Conservation (phyloP, 23 tunicate genomes). For the Botrylloides violaceus region DNA sequence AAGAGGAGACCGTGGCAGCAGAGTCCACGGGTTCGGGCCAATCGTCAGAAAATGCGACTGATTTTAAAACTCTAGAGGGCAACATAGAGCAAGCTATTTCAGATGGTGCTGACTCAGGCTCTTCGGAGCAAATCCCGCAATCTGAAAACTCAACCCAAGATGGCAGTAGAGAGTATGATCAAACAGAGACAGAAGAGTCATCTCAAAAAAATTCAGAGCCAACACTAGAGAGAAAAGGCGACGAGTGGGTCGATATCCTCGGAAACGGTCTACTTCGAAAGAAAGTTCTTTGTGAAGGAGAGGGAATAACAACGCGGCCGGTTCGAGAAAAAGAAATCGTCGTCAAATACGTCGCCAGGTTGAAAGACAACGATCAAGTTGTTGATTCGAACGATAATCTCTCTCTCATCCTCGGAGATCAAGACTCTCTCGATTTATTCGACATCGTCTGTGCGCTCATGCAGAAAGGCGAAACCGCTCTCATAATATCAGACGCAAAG, state of each 20-base stretch:
- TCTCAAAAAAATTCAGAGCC: no score
- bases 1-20: no score
- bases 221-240: not conserved
- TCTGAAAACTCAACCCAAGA: no score
- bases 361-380: slow-evolving; percentile 23
- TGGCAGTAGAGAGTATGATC: no score
- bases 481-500: slow-evolving; percentile 39
- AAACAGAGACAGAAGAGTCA: no score
- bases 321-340: slow-evolving; percentile 54
- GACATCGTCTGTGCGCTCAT: slow-evolving; percentile 52
- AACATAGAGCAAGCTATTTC: no score
- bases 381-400: slow-evolving; percentile 29
- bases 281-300: slow-evolving; percentile 26
- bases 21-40: no score
- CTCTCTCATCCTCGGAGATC: slow-evolving; percentile 40
- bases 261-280: slow-evolving; percentile 65
- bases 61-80: no score
- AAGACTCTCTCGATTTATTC: slow-evolving; percentile 38
- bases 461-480: slow-evolving; percentile 47
- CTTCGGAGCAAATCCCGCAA: no score
- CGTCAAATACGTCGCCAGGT: slow-evolving; percentile 11
- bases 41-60: no score
- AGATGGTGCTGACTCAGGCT: no score
- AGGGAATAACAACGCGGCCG: slow-evolving; percentile 35
- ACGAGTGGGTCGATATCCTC: slow-evolving; percentile 11